Conservation (phyloP, 1,140 invertebrate species). For the Ylistrum balloti region DNA sequence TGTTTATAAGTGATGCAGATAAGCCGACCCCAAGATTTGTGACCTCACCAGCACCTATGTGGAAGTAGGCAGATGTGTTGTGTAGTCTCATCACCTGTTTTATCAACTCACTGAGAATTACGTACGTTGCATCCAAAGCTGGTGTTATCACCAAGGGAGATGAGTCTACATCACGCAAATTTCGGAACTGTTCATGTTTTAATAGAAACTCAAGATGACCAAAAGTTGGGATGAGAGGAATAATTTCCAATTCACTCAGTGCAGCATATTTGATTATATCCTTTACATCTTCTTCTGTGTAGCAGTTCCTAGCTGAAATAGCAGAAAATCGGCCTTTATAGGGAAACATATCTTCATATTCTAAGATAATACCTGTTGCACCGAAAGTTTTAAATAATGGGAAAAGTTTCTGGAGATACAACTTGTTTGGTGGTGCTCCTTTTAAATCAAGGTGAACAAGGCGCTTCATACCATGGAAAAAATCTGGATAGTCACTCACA, state of each 20-base stretch:
- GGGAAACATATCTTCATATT: conserved; percentile 99
- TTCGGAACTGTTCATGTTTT: conserved; percentile 90
- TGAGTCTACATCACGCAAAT: conserved; percentile 89
- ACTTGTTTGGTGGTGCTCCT: conserved; percentile 79
- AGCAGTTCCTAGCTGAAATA: conserved; percentile 90
- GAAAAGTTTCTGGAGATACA: conserved; percentile 74
- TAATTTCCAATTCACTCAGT: conserved; percentile 89
- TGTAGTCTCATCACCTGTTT: conserved; percentile 88
- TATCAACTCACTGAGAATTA: conserved; percentile 85
- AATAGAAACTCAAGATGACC: conserved; percentile 93
- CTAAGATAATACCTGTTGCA: conserved; percentile 93
- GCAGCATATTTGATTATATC: conserved; percentile 86
- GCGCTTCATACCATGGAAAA: conserved; percentile 56
- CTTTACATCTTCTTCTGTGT: conserved; percentile 86
- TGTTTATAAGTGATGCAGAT: not conserved
- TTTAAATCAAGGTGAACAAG: conserved; percentile 81
- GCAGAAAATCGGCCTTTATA: conserved; percentile 88
- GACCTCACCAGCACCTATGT: conserved; percentile 87
- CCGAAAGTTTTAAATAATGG: conserved; percentile 90
- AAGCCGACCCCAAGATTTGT: not conserved
- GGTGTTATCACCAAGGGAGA: not conserved
- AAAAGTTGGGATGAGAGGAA: conserved; percentile 97
- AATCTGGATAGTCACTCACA: not conserved
- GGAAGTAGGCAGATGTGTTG: conserved; percentile 83
- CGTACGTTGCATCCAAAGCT: not conserved